phyloP scores from a whole-genome alignment of 2,113 vertebrate genomes.

The Climacteris rufus region DNA sequence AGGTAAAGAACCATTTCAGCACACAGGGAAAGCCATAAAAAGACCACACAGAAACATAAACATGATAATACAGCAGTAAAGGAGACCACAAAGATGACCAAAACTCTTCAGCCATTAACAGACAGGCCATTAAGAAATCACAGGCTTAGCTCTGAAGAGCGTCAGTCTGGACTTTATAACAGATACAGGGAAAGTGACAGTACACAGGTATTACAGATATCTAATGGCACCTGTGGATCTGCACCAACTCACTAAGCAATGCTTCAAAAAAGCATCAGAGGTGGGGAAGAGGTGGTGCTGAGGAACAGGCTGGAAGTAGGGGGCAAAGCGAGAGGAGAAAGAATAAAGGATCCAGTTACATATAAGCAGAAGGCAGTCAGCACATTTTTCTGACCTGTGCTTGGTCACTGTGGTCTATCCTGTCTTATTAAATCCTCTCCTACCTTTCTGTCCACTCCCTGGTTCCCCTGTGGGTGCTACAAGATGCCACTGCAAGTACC shows the following conservation, averaged over 20 bases:
- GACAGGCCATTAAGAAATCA: not conserved
- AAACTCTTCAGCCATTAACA: not conserved
- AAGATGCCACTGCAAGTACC: not conserved
- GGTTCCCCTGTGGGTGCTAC: not conserved
- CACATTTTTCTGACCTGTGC: not conserved
- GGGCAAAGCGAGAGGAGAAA: not conserved
- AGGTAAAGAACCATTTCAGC: not conserved
- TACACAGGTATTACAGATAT: rapidly evolving
- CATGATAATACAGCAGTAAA: not conserved
- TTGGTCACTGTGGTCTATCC: not conserved
- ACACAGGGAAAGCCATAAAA: not conserved
- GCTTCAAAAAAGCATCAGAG: not conserved
- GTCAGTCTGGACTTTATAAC: not conserved
- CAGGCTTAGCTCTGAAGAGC: not conserved
- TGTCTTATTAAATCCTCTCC: not conserved
- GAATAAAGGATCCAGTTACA: not conserved
- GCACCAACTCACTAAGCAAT: not conserved
- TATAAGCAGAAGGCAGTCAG: not conserved
- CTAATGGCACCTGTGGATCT: not conserved
- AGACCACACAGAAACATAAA: not conserved
- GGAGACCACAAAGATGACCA: not conserved
- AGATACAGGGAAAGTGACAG: not conserved
- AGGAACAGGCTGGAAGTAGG: not conserved
- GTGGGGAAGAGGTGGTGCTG: not conserved
- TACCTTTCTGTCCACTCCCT: not conserved